These are phyloP conservation scores for Pristionchus fissidentatus DNA, from an alignment of 2,888 invertebrate species.

Conservation along the genomic window DNA sequence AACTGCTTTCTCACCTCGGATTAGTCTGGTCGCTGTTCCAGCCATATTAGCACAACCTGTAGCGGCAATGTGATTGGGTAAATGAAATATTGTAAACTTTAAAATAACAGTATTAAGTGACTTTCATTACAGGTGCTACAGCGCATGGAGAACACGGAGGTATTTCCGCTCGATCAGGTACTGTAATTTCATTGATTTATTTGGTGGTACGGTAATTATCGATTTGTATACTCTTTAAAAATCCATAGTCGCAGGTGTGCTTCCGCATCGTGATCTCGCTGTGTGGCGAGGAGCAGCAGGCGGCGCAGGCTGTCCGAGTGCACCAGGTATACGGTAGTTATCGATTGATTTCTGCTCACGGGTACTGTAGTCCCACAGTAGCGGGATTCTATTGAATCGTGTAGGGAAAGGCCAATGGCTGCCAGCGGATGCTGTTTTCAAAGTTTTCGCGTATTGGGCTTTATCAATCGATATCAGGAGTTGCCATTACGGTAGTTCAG, in stretches of 20 bases:
- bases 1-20: no score
- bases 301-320: slow-evolving; percentile 91
- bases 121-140: slow-evolving; percentile 82
- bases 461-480: not conserved
- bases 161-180: slow-evolving; percentile 70
- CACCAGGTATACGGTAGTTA: slow-evolving; percentile 59
- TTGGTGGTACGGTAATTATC: not conserved
- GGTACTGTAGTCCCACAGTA: not conserved
- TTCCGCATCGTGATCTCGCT: slow-evolving; percentile 98
- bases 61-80: no score
- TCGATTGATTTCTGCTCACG: not conserved
- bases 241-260: slow-evolving; percentile 80
- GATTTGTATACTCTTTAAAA: not conserved
- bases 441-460: no score
- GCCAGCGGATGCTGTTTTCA: not conserved
- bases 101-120: not conserved
- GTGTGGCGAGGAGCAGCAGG: slow-evolving; percentile 91
- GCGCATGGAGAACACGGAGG: slow-evolving; percentile 85
- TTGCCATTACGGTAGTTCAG: slow-evolving; percentile 22
- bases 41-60: no score
- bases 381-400: not conserved
- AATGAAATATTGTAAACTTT: no score
- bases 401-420: not conserved
- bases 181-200: not conserved
- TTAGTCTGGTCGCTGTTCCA: no score